Percentiles rank a stretch among this genome's conserved stretches.
Evolutionary conservation across 2,888 invertebrate species (phyloP).

Genomic region (Scaptomyza flava): DNA sequence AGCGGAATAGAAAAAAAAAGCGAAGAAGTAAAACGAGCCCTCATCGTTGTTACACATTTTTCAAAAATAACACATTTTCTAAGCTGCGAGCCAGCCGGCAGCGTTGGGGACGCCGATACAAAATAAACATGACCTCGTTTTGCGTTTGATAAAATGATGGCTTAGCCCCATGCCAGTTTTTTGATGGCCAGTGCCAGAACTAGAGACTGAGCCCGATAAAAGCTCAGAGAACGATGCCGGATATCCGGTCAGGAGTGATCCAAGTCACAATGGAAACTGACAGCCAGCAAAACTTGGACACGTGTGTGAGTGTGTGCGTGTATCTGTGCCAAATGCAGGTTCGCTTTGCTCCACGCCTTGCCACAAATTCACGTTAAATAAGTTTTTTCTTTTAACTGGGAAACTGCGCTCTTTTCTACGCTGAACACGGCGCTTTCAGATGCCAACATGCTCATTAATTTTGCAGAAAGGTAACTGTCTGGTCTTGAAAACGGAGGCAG

Average conservation of each 20-base stretch:
- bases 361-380: constrained; percentile 13
- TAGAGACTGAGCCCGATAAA: constrained; percentile 41
- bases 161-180: constrained; percentile 9
- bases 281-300: constrained; percentile 32
- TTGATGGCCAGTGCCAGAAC: not conserved
- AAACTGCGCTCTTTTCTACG: not conserved
- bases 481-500: constrained; percentile 12
- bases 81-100: constrained; percentile 14
- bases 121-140: constrained; percentile 68
- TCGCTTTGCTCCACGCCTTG: not conserved
- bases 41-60: constrained; percentile 37
- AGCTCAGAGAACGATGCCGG: constrained; percentile 47
- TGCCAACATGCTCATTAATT: constrained; percentile 63
- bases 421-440: constrained; percentile 11
- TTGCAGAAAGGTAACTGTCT: constrained; percentile 41
- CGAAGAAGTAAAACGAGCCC: constrained; percentile 22
- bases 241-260: constrained; percentile 54
- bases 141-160: constrained; percentile 64
- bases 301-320: constrained; percentile 26
- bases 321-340: constrained; percentile 29
- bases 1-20: not conserved
- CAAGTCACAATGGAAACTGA: constrained; percentile 40
- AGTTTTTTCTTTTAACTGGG: constrained; percentile 18
- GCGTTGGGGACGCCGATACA: constrained; percentile 21
- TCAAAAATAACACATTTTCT: constrained; percentile 45